phyloP scores from a whole-genome alignment of 2,113 vertebrate species.

The Anas platyrhynchos region DNA sequence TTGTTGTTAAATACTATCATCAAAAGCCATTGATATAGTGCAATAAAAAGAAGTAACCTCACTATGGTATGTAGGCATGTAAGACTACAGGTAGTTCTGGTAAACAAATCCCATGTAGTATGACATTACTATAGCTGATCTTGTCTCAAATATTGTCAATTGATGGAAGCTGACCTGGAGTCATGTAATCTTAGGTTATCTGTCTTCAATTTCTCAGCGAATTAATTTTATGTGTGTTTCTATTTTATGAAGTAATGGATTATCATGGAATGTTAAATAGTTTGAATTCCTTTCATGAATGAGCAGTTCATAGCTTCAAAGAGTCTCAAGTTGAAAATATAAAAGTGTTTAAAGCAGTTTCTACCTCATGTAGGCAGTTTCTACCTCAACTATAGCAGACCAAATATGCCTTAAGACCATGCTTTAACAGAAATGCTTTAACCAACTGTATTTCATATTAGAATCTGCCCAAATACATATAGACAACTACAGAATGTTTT shows the following conservation, averaged over 20 bases:
- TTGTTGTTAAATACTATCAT: rapidly evolving
- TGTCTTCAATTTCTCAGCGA: background rate
- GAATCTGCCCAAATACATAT: background rate
- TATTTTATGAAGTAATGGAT: background rate
- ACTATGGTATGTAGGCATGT: background rate
- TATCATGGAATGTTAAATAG: background rate
- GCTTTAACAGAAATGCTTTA: background rate
- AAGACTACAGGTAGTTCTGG: background rate
- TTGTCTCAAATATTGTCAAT: background rate
- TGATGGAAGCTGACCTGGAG: background rate
- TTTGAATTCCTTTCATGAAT: background rate
- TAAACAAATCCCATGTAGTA: background rate
- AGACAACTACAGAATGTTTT: background rate
- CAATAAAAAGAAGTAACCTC: background rate
- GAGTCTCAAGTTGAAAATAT: background rate
- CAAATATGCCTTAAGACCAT: background rate
- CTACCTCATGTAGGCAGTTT: background rate
- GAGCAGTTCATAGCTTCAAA: background rate
- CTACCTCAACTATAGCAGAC: background rate
- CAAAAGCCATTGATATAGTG: background rate
- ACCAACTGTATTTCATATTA: background rate
- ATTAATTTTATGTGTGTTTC: background rate
- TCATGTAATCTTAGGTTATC: background rate
- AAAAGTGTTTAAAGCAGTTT: background rate
- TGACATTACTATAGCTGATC: background rate